These are phyloP conservation scores for Oxytorus armatus DNA, from an alignment of 2,888 invertebrate genomes.

Conservation along the genomic window DNA sequence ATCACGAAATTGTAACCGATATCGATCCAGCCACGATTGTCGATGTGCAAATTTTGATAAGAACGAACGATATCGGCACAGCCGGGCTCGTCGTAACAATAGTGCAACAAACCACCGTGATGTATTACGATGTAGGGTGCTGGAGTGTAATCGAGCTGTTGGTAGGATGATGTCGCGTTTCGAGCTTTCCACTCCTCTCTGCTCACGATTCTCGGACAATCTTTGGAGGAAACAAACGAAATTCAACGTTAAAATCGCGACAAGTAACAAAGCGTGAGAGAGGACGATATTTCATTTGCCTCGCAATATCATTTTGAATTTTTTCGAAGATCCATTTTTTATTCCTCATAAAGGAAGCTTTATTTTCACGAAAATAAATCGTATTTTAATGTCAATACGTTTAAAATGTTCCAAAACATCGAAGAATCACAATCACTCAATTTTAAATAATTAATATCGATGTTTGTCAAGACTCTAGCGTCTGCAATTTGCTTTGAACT, in stretches of 20 bases:
- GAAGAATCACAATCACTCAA: too few species aligned
- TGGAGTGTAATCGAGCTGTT: constrained; percentile 73
- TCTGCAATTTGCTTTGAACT: too few species aligned
- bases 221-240: constrained; percentile 63
- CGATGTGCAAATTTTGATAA: constrained; percentile 83
- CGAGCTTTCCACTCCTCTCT: constrained; percentile 82
- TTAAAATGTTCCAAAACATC: too few species aligned
- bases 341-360: too few species aligned
- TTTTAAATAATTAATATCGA: too few species aligned
- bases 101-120: constrained; percentile 80
- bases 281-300: too few species aligned
- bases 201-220: constrained; percentile 77
- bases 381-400: too few species aligned
- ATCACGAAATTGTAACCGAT: constrained; percentile 85
- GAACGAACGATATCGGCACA: constrained; percentile 80
- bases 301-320: too few species aligned
- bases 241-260: not conserved
- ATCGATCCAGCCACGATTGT: constrained; percentile 82
- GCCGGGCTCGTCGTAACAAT: constrained; percentile 75
- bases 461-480: too few species aligned
- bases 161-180: constrained; percentile 66
- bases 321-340: too few species aligned
- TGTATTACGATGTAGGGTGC: constrained; percentile 82
- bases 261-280: not conserved
- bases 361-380: too few species aligned